Percentiles rank a stretch among this genome's conserved stretches.
Evolutionary conservation across 2,888 invertebrate species (phyloP).

Genomic region (Caenorhabditis japonica): DNA sequence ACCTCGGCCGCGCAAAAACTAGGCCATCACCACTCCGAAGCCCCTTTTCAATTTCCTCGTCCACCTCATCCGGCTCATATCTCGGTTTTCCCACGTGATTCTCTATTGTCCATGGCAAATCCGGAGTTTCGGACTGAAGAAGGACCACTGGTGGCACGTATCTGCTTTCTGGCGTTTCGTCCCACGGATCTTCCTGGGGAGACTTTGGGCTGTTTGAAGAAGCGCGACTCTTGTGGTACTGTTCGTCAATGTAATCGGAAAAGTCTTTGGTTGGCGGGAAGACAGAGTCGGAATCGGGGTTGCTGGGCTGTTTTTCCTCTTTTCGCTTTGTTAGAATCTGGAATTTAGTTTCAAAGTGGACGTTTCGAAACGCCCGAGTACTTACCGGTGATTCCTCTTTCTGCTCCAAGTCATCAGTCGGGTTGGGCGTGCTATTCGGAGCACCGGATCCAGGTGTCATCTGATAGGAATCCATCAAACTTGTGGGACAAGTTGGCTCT

Average conservation of each 20-base stretch:
- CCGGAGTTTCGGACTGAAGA: slow-evolving; percentile 49
- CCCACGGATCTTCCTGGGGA: slow-evolving; percentile 49
- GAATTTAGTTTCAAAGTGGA: not conserved
- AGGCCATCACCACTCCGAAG: slow-evolving; percentile 53
- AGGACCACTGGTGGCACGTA: slow-evolving; percentile 38
- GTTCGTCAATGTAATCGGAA: slow-evolving; percentile 46
- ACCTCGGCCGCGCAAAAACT: slow-evolving; percentile 66
- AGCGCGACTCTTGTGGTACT: slow-evolving; percentile 42
- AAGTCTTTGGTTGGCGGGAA: slow-evolving; percentile 51
- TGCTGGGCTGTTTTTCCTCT: too few species aligned
- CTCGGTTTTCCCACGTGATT: slow-evolving; percentile 24
- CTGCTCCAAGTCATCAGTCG: slow-evolving; percentile 13
- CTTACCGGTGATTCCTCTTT: slow-evolving; percentile 52
- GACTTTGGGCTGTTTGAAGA: slow-evolving; percentile 43
- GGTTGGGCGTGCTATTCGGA: slow-evolving; percentile 16
- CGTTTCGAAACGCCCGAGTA: not conserved
- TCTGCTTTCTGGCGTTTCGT: slow-evolving; percentile 17
- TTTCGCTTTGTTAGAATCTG: slow-evolving; percentile 44
- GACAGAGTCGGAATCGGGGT: slow-evolving; percentile 33
- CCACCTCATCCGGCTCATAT: slow-evolving; percentile 13
- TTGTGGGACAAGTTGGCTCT: slow-evolving; percentile 62
- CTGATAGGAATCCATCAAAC: slow-evolving; percentile 35
- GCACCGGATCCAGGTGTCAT: slow-evolving; percentile 18
- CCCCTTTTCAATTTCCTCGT: not conserved
- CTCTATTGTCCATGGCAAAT: slow-evolving; percentile 27